phyloP scores from a whole-genome alignment of 2,113 vertebrate species.

The Oryzias woworae region DNA sequence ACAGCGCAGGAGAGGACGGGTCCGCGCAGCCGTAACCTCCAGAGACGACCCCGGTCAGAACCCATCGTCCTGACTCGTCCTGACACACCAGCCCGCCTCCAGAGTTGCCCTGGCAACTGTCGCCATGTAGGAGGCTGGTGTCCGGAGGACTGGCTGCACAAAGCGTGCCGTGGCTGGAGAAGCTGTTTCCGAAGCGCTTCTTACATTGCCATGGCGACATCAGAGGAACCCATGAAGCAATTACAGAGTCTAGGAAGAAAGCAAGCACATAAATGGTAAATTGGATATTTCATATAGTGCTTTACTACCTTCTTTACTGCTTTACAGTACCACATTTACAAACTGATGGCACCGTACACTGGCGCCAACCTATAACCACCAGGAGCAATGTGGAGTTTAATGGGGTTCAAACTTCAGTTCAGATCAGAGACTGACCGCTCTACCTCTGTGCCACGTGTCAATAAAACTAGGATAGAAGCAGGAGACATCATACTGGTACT shows the following conservation, averaged over 20 bases:
- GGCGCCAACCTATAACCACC: too few relatives aligned
- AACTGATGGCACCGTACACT: too few relatives aligned
- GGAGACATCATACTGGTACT: too few relatives aligned
- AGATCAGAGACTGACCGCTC: too few relatives aligned
- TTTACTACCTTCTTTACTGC: too few relatives aligned
- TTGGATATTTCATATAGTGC: too few relatives aligned
- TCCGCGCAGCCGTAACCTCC: constrained; percentile 87
- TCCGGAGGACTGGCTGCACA: constrained; percentile 88
- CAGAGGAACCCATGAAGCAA: constrained; percentile 85
- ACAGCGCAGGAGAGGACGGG: constrained; percentile 84
- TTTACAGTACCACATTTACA: too few relatives aligned
- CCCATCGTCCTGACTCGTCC: constrained; percentile 80
- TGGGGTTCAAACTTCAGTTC: too few relatives aligned
- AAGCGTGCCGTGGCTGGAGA: constrained; percentile 85
- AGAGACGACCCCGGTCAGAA: constrained; percentile 84
- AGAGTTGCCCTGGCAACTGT: constrained; percentile 87
- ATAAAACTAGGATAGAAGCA: too few relatives aligned
- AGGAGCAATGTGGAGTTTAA: too few relatives aligned
- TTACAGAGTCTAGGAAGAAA: constrained; percentile 72
- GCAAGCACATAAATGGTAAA: background rate
- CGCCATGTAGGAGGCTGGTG: constrained; percentile 74
- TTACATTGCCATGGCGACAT: constrained; percentile 85
- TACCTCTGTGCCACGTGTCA: too few relatives aligned
- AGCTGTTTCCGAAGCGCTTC: constrained; percentile 82
- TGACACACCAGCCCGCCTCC: constrained; percentile 89